A percentile compares a stretch with the other conserved stretches of the same genome.
Conservation (phyloP, 2,888 invertebrate genomes). For the Lamellibrachia columna region DNA sequence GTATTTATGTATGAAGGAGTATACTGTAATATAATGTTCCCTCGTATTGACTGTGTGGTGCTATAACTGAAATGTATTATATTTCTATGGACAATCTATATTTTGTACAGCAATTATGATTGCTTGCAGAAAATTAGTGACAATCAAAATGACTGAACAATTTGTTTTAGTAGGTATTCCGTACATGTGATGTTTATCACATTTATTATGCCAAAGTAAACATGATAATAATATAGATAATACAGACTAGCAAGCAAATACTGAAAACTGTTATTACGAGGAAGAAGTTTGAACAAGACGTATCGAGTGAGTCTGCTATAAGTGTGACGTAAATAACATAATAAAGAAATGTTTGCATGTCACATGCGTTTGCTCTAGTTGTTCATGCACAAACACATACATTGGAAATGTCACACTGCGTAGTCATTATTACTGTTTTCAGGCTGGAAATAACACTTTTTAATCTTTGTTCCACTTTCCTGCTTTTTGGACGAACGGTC, state of each 20-base stretch:
- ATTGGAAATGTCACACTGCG: background rate
- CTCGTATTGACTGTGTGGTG: background rate
- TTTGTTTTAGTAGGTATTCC: background rate
- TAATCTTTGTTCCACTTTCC: background rate
- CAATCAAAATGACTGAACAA: conserved; percentile 16
- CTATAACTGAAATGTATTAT: background rate
- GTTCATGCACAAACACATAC: no score
- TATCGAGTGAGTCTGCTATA: background rate
- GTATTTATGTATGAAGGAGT: background rate
- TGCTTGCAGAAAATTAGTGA: background rate
- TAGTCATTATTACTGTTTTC: no score
- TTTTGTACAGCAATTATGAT: background rate
- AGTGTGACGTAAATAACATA: background rate
- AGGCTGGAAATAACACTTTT: background rate
- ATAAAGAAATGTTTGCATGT: background rate
- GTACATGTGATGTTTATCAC: background rate
- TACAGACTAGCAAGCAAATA: background rate
- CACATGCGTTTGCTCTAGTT: background rate
- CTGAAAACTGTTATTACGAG: background rate
- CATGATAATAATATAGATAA: background rate
- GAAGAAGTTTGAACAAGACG: background rate
- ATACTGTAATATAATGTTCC: background rate
- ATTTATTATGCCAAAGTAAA: background rate
- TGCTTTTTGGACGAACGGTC: background rate
- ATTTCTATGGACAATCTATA: conserved; percentile 16